Conservation (phyloP, 1,140 invertebrate genomes). For the Drosophila willistoni region DNA sequence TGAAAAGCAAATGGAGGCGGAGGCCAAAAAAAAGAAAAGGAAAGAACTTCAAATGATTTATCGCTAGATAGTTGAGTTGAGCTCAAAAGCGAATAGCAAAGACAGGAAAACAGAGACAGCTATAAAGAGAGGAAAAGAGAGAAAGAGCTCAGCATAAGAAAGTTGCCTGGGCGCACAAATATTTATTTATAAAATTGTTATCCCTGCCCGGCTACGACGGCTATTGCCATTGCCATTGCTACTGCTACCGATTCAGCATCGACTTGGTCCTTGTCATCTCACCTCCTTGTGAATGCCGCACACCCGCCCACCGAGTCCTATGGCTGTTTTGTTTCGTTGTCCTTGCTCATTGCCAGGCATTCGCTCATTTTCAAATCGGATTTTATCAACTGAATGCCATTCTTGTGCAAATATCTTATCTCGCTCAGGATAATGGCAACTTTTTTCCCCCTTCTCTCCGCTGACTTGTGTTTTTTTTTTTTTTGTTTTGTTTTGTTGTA, state of each 20-base stretch:
- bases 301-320: conserved; percentile 29
- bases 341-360: conserved; percentile 78
- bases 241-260: conserved; percentile 4
- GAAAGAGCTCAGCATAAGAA: conserved; percentile 11
- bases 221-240: not conserved
- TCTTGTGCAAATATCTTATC: conserved; percentile 82
- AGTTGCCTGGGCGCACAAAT: conserved; percentile 67
- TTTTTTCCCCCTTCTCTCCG: conserved; percentile 43
- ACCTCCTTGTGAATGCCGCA: conserved; percentile 6
- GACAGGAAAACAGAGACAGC: conserved; percentile 31
- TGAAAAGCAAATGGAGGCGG: conserved; percentile 11
- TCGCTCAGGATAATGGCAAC: conserved; percentile 75
- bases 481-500: conserved; percentile 18
- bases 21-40: not conserved
- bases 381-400: conserved; percentile 81
- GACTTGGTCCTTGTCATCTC: not conserved
- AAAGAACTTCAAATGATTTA: conserved; percentile 78
- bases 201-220: conserved; percentile 47
- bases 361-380: conserved; percentile 81
- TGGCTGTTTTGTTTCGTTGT: conserved; percentile 24
- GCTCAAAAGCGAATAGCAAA: conserved; percentile 77
- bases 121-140: not conserved
- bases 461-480: conserved; percentile 7
- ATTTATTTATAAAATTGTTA: conserved; percentile 82
- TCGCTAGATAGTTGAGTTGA: conserved; percentile 80